Conservation (phyloP, 2,888 invertebrate species). For the Aphidius colemani region DNA sequence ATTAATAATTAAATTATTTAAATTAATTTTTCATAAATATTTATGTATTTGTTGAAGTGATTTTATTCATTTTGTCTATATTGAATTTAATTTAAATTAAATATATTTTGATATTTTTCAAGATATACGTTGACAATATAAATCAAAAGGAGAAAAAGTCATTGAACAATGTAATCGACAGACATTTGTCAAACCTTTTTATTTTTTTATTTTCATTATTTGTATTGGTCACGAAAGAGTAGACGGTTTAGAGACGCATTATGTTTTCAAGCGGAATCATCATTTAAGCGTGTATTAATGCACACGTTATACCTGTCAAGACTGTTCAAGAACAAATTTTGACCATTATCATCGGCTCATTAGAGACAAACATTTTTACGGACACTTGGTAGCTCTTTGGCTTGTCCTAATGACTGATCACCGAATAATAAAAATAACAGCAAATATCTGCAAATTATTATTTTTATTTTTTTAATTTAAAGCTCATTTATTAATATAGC, state of each 20-base stretch:
- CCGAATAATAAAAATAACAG: constrained; percentile 20
- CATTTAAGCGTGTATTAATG: constrained; percentile 24
- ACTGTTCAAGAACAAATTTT: constrained; percentile 34
- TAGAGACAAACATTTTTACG: constrained; percentile 46
- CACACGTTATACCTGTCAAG: constrained; percentile 32
- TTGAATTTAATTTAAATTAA: too few relatives aligned
- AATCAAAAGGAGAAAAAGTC: not conserved
- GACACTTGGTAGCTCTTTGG: constrained; percentile 43
- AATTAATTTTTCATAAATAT: too few relatives aligned
- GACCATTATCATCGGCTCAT: constrained; percentile 47
- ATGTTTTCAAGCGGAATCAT: constrained; percentile 31
- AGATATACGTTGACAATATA: too few relatives aligned
- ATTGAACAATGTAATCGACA: constrained; percentile 1
- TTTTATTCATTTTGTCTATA: too few relatives aligned
- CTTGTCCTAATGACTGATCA: constrained; percentile 48
- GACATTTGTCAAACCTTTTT: constrained; percentile 11
- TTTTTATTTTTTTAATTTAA: too few relatives aligned
- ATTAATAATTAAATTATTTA: too few relatives aligned
- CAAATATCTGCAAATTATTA: not conserved
- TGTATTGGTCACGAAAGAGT: constrained; percentile 29
- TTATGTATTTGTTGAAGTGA: too few relatives aligned
- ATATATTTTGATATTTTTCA: too few relatives aligned
- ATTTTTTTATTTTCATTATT: too few relatives aligned
- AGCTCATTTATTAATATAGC: constrained; percentile 17
- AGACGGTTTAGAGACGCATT: constrained; percentile 18